A percentile compares a stretch with the other conserved stretches of the same genome.
Conservation (phyloP, 92 coral and sea anemone genomes). For the Zoanthus sansibaricus region DNA sequence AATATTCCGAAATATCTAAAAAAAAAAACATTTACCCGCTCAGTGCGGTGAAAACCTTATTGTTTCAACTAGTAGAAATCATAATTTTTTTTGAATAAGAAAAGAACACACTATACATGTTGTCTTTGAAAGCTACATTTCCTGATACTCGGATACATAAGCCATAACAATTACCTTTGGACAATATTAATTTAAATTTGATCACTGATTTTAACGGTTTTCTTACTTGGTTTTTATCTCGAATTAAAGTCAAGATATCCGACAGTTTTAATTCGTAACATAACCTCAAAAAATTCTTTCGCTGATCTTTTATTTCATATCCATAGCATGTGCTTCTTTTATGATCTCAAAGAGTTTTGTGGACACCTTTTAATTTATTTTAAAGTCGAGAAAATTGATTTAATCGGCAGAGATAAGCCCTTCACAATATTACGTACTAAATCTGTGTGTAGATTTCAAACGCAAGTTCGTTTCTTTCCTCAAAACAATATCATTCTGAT, state of each 20-base stretch:
- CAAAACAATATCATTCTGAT: too few species aligned
- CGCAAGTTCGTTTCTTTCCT: too few species aligned
- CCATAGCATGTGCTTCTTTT: too few species aligned
- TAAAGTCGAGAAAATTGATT: too few species aligned
- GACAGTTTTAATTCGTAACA: slow-evolving; percentile 1
- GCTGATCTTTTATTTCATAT: neutral
- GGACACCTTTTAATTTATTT: too few species aligned
- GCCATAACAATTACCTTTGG: neutral
- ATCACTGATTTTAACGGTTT: too few species aligned
- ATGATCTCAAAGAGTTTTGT: too few species aligned
- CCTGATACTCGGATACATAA: neutral
- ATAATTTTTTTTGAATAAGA: neutral
- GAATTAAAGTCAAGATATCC: neutral
- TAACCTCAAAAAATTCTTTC: neutral
- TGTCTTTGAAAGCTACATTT: neutral
- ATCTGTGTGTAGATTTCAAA: too few species aligned
- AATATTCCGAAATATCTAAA: neutral
- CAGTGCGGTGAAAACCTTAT: neutral
- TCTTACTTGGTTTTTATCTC: neutral
- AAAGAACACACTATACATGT: neutral
- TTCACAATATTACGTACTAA: too few species aligned
- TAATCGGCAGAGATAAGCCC: too few species aligned
- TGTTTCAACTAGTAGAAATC: neutral
- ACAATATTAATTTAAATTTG: slow-evolving; percentile 9
- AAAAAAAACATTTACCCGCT: neutral